A percentile compares a stretch with the other conserved stretches of the same genome.
Evolutionary conservation across 2,888 invertebrate species (phyloP).

Genomic region (Clistopyga incitator): DNA sequence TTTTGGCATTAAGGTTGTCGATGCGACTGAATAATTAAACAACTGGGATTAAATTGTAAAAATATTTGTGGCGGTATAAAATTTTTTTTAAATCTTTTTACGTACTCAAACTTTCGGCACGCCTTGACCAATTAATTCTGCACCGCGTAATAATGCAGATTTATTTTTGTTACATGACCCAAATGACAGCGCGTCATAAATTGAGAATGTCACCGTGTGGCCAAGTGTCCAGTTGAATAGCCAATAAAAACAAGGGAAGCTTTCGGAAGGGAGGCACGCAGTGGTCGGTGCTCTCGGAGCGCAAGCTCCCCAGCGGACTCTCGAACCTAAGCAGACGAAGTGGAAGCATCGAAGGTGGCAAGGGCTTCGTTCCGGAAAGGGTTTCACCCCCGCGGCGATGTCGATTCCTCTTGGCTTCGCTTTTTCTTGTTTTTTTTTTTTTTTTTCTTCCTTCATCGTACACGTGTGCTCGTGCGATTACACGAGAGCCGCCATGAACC

Average conservation of each 20-base stretch:
- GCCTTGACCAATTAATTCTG: neutral
- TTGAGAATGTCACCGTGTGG: neutral
- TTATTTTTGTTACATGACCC: conserved; percentile 9
- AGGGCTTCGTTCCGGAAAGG: conserved; percentile 73
- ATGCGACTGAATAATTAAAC: neutral
- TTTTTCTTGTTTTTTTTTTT: neutral
- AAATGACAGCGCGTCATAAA: neutral
- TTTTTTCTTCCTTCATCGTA: conserved; percentile 57
- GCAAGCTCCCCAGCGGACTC: neutral
- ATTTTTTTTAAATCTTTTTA: too few relatives aligned
- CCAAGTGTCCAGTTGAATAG: neutral
- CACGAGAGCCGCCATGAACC: conserved; percentile 70
- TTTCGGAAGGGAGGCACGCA: neutral
- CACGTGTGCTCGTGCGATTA: conserved; percentile 72
- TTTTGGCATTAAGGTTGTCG: too few relatives aligned
- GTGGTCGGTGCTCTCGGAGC: neutral
- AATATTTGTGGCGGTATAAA: too few relatives aligned
- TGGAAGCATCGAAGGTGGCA: conserved; percentile 66
- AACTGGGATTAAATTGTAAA: too few relatives aligned
- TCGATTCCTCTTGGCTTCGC: conserved; percentile 15
- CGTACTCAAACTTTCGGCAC: too few relatives aligned
- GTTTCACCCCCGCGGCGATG: conserved; percentile 70
- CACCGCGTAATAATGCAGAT: neutral
- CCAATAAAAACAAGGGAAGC: conserved; percentile 9
- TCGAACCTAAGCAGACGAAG: conserved; percentile 9